phyloP scores from a whole-genome alignment of 1,140 invertebrate species.

The Dufourea novaeangliae region DNA sequence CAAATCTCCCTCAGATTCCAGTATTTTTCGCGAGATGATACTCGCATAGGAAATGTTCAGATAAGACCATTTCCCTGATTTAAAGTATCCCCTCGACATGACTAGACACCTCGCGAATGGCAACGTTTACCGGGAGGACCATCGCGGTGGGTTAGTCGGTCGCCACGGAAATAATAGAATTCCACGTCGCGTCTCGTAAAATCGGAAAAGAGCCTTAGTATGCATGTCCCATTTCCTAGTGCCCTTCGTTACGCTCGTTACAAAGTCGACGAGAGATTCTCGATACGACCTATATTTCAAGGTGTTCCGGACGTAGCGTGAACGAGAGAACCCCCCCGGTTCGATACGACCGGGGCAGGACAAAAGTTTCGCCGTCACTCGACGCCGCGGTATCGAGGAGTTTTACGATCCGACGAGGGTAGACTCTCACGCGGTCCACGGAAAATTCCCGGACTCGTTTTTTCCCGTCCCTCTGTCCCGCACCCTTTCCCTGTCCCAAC shows the following conservation, averaged over 20 bases:
- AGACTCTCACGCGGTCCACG: not conserved
- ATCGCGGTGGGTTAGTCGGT: too few relatives aligned
- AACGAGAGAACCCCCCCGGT: not conserved
- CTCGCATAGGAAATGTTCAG: not conserved
- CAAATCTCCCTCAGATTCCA: too few relatives aligned
- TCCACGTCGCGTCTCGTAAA: conserved; percentile 27
- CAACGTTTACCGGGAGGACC: not conserved
- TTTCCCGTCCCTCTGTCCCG: too few relatives aligned
- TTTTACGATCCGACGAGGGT: conserved; percentile 14
- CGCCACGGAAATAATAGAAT: conserved; percentile 17
- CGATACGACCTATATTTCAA: conserved; percentile 42
- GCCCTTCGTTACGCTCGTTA: conserved; percentile 37
- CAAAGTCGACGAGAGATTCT: conserved; percentile 25
- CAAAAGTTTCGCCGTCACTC: conserved; percentile 3
- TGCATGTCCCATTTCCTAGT: conserved; percentile 26
- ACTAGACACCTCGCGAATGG: conserved; percentile 1
- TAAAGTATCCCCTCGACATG: not conserved
- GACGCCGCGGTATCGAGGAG: not conserved
- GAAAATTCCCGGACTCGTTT: not conserved
- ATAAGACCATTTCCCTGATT: not conserved
- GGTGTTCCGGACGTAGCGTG: not conserved
- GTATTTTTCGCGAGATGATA: not conserved
- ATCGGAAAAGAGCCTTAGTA: conserved; percentile 8
- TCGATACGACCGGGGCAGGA: conserved; percentile 12
- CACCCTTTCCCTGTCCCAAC: not conserved